Evolutionary conservation across 1,140 invertebrate species (phyloP).

Genomic region (Chironomus tepperi): DNA sequence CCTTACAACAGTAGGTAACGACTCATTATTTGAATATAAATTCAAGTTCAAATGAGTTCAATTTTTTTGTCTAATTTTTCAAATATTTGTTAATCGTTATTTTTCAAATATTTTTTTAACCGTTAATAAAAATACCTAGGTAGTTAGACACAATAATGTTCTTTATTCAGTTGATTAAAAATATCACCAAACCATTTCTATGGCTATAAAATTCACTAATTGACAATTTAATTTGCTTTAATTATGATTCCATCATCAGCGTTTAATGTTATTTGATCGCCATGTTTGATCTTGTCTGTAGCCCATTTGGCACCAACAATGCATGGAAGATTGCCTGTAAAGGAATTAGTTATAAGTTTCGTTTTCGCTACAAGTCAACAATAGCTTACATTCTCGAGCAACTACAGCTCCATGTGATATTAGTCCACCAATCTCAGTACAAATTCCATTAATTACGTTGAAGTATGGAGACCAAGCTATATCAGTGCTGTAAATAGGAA

Average conservation of each 20-base stretch:
- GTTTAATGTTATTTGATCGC: constrained; percentile 45
- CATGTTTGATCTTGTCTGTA: constrained; percentile 58
- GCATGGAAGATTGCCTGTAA: constrained; percentile 58
- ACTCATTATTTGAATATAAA: too few species aligned
- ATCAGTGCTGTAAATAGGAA: constrained; percentile 69
- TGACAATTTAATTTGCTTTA: constrained; percentile 26
- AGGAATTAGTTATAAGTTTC: too few species aligned
- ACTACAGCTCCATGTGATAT: constrained; percentile 84
- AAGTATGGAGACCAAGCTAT: constrained; percentile 85
- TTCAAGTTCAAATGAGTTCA: too few species aligned
- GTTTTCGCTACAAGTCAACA: too few species aligned
- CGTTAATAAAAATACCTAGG: too few species aligned
- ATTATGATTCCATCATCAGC: constrained; percentile 38
- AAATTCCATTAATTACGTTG: constrained; percentile 65
- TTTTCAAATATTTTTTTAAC: too few species aligned
- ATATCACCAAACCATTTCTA: neutral
- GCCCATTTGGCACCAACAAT: constrained; percentile 63
- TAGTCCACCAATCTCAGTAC: constrained; percentile 77
- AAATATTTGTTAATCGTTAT: too few species aligned
- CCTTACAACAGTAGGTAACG: too few species aligned
- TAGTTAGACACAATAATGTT: neutral
- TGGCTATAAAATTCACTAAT: neutral
- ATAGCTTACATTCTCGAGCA: constrained; percentile 60
- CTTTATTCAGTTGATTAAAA: neutral
- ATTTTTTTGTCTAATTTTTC: too few species aligned